These are phyloP conservation scores for Phalacrocorax aristotelis DNA, from an alignment of 2,113 vertebrate genomes.

Conservation along the genomic window DNA sequence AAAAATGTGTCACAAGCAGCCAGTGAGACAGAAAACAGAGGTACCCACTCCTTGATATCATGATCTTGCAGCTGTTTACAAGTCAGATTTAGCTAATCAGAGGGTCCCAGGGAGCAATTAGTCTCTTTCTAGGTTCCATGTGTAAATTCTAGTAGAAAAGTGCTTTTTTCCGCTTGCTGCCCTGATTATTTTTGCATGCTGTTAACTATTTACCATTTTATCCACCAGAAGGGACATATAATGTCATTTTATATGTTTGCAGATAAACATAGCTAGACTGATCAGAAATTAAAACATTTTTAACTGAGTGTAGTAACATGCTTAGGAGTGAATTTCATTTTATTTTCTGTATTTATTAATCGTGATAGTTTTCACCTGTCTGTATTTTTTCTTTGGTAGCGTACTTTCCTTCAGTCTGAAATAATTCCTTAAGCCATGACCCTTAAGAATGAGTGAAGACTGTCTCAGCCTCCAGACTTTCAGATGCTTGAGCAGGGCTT, in stretches of 20 bases:
- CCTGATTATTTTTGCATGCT: constrained; percentile 27
- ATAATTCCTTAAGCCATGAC: not conserved
- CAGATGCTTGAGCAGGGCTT: not conserved
- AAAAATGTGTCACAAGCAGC: constrained; percentile 54
- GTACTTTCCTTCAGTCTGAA: not conserved
- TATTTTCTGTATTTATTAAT: not conserved
- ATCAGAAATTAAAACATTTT: not conserved
- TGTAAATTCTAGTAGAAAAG: constrained; percentile 29
- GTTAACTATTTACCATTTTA: constrained; percentile 18
- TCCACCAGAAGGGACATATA: not conserved
- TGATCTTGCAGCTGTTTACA: constrained; percentile 58
- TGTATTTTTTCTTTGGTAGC: not conserved
- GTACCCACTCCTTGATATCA: constrained; percentile 38
- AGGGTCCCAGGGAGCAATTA: constrained; percentile 60
- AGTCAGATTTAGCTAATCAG: constrained; percentile 57
- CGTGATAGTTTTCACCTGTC: not conserved
- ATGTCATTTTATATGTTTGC: not conserved
- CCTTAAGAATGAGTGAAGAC: not conserved
- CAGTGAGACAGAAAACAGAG: constrained; percentile 60
- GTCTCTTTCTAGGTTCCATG: constrained; percentile 32
- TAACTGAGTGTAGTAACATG: not conserved
- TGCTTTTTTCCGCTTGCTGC: not conserved
- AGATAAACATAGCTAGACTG: not conserved
- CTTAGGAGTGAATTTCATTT: not conserved
- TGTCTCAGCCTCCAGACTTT: not conserved